Conservation (phyloP, 2,888 invertebrate genomes). For the Sminthurides aquaticus region DNA sequence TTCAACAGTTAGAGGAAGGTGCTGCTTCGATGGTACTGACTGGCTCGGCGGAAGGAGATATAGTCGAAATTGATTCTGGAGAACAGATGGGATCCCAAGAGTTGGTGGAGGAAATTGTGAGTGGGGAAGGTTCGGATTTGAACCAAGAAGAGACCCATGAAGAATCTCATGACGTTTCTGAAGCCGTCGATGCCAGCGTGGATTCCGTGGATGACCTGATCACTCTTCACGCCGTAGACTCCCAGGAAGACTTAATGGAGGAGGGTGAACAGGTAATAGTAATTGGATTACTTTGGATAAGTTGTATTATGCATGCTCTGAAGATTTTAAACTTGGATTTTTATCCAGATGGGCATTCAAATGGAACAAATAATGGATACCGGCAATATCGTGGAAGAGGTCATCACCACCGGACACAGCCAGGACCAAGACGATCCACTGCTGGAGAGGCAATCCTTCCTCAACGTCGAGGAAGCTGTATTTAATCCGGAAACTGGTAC, state of each 20-base stretch:
- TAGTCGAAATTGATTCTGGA: slow-evolving; percentile 13
- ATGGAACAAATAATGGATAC: slow-evolving; percentile 41
- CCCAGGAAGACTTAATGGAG: slow-evolving; percentile 37
- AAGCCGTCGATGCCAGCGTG: slow-evolving; percentile 18
- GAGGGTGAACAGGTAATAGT: slow-evolving; percentile 29
- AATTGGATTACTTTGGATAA: not conserved
- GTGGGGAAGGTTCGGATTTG: slow-evolving; percentile 21
- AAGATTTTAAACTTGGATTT: not conserved
- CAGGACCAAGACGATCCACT: slow-evolving; percentile 1
- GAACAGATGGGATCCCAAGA: slow-evolving; percentile 23
- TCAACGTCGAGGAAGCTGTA: slow-evolving; percentile 39
- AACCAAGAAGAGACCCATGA: slow-evolving; percentile 6
- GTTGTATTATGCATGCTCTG: not conserved
- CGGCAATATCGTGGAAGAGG: slow-evolving; percentile 40
- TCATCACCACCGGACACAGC: slow-evolving; percentile 28
- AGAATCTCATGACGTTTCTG: slow-evolving; percentile 26
- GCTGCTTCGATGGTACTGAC: slow-evolving; percentile 13
- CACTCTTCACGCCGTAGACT: slow-evolving; percentile 39
- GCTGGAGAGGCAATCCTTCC: slow-evolving; percentile 10
- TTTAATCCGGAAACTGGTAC: slow-evolving; percentile 42
- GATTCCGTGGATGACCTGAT: slow-evolving; percentile 39
- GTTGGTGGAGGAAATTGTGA: slow-evolving; percentile 26
- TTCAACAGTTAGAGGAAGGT: slow-evolving; percentile 27
- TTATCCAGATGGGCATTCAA: slow-evolving; percentile 32
- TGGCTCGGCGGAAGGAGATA: slow-evolving; percentile 7